Percentiles rank a stretch among this genome's conserved stretches.
Evolutionary conservation across 2,797 vertebrate genomes (phyloP).

Genomic region (Lophotriccus pileatus): DNA sequence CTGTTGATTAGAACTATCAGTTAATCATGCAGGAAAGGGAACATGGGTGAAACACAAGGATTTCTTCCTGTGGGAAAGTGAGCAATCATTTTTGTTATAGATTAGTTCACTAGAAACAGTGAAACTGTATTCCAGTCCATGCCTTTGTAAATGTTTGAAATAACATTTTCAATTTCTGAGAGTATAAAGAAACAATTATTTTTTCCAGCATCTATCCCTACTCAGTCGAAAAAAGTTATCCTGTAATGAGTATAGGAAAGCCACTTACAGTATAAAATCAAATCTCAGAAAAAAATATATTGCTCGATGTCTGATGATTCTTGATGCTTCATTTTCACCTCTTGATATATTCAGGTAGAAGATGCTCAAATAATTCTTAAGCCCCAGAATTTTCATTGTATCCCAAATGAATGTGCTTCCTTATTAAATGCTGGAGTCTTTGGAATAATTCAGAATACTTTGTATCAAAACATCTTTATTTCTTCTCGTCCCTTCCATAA

Average conservation of each 20-base stretch:
- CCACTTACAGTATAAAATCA: neutral
- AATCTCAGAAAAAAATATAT: neutral
- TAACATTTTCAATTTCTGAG: neutral
- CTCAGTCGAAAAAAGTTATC: neutral
- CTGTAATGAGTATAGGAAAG: neutral
- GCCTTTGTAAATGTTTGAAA: neutral
- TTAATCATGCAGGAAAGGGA: conserved; percentile 21
- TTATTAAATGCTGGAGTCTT: neutral
- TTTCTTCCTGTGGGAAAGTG: conserved; percentile 39
- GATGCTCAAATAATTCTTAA: neutral
- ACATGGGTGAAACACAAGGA: neutral
- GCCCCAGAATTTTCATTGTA: neutral
- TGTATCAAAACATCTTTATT: neutral
- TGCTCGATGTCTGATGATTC: neutral
- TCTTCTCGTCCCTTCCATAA: neutral
- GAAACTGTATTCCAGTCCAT: neutral
- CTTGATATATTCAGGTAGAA: neutral
- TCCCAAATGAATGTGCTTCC: neutral
- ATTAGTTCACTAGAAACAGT: neutral
- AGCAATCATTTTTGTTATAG: neutral
- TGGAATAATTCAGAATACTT: neutral
- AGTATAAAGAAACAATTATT: neutral
- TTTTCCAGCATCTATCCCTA: neutral
- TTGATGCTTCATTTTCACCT: neutral
- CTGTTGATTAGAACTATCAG: conserved; percentile 2